phyloP scores from a whole-genome alignment of 2,797 vertebrate species.

The Periophthalmus magnuspinnatus region DNA sequence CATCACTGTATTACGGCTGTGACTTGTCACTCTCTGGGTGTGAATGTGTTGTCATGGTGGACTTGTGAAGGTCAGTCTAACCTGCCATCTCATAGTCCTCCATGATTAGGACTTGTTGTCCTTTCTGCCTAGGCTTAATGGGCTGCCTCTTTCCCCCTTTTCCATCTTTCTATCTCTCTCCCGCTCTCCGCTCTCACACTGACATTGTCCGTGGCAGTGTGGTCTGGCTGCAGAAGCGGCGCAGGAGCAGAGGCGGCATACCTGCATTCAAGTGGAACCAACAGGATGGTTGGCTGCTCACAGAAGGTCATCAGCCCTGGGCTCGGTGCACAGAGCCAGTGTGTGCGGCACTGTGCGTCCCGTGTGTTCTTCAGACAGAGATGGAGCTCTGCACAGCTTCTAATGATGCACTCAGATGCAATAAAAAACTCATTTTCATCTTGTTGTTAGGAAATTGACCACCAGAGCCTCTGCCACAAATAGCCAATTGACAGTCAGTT shows the following conservation, averaged over 20 bases:
- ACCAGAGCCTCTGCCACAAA: conserved; percentile 10
- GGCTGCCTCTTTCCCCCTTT: conserved; percentile 41
- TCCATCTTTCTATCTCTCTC: conserved; percentile 20
- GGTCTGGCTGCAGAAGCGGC: conserved; percentile 64
- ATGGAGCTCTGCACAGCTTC: conserved; percentile 27
- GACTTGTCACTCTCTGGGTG: conserved; percentile 35
- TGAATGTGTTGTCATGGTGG: conserved; percentile 52
- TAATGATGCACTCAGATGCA: conserved; percentile 23
- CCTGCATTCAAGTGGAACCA: conserved; percentile 81
- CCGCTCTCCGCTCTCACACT: neutral
- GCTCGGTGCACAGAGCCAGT: conserved; percentile 32
- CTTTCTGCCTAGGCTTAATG: conserved; percentile 55
- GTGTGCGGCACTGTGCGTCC: conserved; percentile 15
- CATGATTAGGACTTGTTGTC: conserved; percentile 61
- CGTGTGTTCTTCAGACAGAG: conserved; percentile 43
- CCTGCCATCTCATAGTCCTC: conserved; percentile 50
- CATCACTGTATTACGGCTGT: conserved; percentile 21
- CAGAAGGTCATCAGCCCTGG: conserved; percentile 76
- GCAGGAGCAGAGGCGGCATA: conserved; percentile 67
- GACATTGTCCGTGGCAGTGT: conserved; percentile 54
- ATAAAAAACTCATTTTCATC: conserved; percentile 27
- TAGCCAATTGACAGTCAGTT: conserved; percentile 1
- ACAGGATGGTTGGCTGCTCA: conserved; percentile 77
- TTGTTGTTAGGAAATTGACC: conserved; percentile 15
- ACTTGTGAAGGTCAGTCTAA: conserved; percentile 62